A percentile compares a stretch with the other conserved stretches of the same genome.
phyloP scores from a whole-genome alignment of 1,140 invertebrate genomes.

The Dendrolimus punctatus region DNA sequence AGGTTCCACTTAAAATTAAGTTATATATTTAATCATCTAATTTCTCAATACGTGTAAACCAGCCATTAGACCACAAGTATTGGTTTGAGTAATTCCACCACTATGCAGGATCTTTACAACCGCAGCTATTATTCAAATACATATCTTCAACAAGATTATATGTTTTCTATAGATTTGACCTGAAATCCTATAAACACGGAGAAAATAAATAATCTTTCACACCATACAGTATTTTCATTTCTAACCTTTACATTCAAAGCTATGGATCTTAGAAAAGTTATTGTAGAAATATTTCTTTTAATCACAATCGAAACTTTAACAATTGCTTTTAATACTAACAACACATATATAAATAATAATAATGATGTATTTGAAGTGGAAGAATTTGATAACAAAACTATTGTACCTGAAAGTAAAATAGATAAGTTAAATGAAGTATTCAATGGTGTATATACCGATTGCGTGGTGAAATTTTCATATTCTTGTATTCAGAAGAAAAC shows the following conservation, averaged over 20 bases:
- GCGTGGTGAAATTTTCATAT: constrained; percentile 65
- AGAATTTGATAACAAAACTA: no score
- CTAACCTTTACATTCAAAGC: constrained; percentile 10
- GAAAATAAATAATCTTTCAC: constrained; percentile 42
- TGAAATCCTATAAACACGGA: constrained; percentile 35
- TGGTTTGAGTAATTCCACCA: no score
- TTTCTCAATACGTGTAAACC: no score
- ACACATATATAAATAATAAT: constrained; percentile 14
- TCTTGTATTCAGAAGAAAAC: constrained; percentile 70
- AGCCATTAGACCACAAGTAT: neutral
- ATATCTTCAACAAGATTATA: constrained; percentile 20
- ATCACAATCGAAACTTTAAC: constrained; percentile 10
- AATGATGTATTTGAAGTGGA: neutral
- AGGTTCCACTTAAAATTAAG: no score
- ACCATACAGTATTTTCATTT: constrained; percentile 36
- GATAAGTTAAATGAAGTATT: constrained; percentile 31
- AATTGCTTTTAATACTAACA: constrained; percentile 13
- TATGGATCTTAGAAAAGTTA: constrained; percentile 29
- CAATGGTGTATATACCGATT: constrained; percentile 65
- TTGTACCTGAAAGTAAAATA: constrained; percentile 5
- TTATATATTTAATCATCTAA: no score
- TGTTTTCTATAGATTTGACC: constrained; percentile 36
- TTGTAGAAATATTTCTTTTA: constrained; percentile 19
- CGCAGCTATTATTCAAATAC: no score
- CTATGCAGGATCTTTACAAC: no score